Evolutionary conservation across 1,140 invertebrate genomes (phyloP).

Genomic region (Pectinophora gossypiella): DNA sequence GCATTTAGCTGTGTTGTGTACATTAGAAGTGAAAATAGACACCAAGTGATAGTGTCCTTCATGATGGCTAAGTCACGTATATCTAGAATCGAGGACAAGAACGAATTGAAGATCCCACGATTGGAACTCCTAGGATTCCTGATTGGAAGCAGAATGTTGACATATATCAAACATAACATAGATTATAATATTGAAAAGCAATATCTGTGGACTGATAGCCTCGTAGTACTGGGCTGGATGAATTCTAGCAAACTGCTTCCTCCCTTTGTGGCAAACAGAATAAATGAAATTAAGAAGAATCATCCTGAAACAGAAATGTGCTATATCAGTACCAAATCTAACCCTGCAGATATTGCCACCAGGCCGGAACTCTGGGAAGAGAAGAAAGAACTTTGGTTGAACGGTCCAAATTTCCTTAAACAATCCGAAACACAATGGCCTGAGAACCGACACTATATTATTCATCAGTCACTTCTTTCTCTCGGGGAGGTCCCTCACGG

Average conservation of each 20-base stretch:
- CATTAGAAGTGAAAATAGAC: not conserved
- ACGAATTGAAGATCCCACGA: not conserved
- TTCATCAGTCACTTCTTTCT: not conserved
- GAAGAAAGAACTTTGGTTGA: slow-evolving; percentile 1
- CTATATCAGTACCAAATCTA: not conserved
- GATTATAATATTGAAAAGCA: not conserved
- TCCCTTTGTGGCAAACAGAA: not conserved
- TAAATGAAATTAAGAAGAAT: not conserved
- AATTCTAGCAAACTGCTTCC: not conserved
- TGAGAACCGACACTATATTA: not conserved
- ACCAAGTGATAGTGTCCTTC: not conserved
- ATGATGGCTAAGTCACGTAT: slow-evolving; percentile 2
- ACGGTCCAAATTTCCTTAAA: not conserved
- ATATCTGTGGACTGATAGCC: slow-evolving; percentile 4
- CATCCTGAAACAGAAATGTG: not conserved
- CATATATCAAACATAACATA: not conserved
- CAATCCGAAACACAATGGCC: not conserved
- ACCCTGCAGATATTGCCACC: slow-evolving; percentile 2
- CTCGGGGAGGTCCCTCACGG: not conserved
- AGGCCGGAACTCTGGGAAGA: not conserved
- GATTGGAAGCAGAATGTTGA: not conserved
- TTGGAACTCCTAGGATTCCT: not conserved
- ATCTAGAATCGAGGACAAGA: not conserved
- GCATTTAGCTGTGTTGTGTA: slow-evolving; percentile 5
- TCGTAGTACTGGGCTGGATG: not conserved